Evolutionary conservation across 2,113 vertebrate species (phyloP), one percentile per base, ranked within the genome.

Genomic region (Malurus melanocephalus): DNA sequence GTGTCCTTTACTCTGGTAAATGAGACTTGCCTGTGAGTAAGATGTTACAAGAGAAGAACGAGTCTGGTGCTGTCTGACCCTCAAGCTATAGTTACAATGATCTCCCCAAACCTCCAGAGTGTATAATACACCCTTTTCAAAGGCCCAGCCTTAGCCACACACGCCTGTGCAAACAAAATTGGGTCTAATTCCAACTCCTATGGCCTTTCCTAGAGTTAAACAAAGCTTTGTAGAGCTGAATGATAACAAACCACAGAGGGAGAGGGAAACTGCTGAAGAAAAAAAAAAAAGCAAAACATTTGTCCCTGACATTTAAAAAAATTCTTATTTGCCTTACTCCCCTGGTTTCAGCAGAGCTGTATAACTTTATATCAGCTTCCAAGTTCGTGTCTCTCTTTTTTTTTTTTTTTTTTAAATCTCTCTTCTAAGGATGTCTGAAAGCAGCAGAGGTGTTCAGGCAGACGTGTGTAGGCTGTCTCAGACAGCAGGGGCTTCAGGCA

Each of bases 401-500:
- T 38, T 38, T 38, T 38, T 38, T 61, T 66, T 35, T 22, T 67
- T 49, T 21, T 10, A 5, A 9, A 64, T 46, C 49, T 61, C 77
- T 69, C 64, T 77, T 80, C 42, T 84, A 87, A 65, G 0, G 4
- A 90, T 43, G 51, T 76, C 80, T 79, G 77, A 81, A 86, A 69
- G 73, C 77, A 91, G 53, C 77, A 90, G 90, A 90, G 68, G 66
- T 81, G 80, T 69, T 91, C 46, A 93, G 80, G 73, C 91, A 96
- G 88, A 93, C 21, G 0, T 92, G 85, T 94, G 91, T 92, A 94
- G 95, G 93, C 94, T 93, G 94, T 55, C 83, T 94, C 74, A 93
- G 92, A 94, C 90, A 81, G 83, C 80, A 93, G 94, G 88, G 93
- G 92, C 95, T 95, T 92, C 88, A 94, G 90, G 92, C 93, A 94